Conservation (phyloP, 2,888 invertebrate species). For the Tenthredo distinguenda region DNA sequence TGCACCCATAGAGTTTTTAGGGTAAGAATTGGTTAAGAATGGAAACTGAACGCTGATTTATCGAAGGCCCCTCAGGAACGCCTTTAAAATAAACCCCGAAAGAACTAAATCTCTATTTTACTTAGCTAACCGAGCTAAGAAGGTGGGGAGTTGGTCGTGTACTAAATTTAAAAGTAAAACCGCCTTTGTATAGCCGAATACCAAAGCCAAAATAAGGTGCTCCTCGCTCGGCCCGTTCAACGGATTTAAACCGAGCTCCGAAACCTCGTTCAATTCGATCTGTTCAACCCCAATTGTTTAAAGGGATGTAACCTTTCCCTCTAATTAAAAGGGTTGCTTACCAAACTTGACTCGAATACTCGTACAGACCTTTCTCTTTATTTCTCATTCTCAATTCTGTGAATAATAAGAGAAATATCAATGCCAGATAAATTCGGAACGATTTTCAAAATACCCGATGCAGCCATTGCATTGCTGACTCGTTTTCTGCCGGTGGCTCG, state of each 20-base stretch:
- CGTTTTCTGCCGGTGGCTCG: neutral
- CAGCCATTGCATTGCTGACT: neutral
- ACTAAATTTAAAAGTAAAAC: conserved; percentile 76
- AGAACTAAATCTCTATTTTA: conserved; percentile 73
- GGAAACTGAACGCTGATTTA: conserved; percentile 62
- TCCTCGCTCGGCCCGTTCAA: conserved; percentile 30
- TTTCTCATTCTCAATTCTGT: neutral
- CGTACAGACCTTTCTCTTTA: neutral
- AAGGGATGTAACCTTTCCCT: conserved; percentile 8
- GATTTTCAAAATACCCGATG: neutral
- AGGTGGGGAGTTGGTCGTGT: conserved; percentile 64
- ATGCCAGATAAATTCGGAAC: neutral
- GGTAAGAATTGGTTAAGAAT: conserved; percentile 25
- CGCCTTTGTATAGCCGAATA: conserved; percentile 71
- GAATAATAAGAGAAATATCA: neutral
- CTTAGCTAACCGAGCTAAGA: conserved; percentile 65
- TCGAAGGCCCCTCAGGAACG: conserved; percentile 57
- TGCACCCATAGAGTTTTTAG: neutral
- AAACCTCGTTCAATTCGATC: conserved; percentile 34
- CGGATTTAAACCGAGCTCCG: conserved; percentile 39
- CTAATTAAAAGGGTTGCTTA: conserved; percentile 24
- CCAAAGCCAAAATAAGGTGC: conserved; percentile 61
- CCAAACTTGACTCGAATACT: neutral
- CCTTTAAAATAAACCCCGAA: conserved; percentile 68
- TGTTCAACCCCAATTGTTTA: conserved; percentile 28